Evolutionary conservation across 2,797 vertebrate species (phyloP).

Genomic region (Danio albolineatus): DNA sequence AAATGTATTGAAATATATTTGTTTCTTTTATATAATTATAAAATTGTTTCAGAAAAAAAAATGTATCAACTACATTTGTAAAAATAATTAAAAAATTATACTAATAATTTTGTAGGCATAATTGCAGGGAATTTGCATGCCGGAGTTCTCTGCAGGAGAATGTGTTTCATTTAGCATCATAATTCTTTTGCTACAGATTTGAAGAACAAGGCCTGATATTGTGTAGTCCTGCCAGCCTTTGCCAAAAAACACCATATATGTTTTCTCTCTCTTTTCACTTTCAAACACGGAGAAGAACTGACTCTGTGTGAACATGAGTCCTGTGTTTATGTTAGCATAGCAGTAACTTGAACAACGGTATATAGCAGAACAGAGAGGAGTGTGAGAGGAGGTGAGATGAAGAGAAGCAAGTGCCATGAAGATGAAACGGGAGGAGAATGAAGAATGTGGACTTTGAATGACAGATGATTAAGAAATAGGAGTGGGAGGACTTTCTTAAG

Average conservation of each 20-base stretch:
- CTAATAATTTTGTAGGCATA: neutral
- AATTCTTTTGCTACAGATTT: constrained; percentile 52
- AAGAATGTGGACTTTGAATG: constrained; percentile 53
- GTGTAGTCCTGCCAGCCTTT: constrained; percentile 35
- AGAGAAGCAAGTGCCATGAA: constrained; percentile 2
- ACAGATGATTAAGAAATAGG: constrained; percentile 50
- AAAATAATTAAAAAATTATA: too few relatives aligned
- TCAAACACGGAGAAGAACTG: constrained; percentile 55
- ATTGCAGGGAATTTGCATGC: neutral
- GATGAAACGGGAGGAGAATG: constrained; percentile 15
- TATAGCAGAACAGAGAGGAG: constrained; percentile 20
- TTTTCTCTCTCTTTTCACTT: constrained; percentile 48
- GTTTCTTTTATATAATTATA: too few relatives aligned
- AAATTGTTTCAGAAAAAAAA: too few relatives aligned
- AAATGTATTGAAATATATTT: too few relatives aligned
- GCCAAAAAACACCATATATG: constrained; percentile 60
- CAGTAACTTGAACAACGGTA: constrained; percentile 21
- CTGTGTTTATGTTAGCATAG: constrained; percentile 60
- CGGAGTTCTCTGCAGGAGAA: neutral
- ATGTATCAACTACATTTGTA: too few relatives aligned
- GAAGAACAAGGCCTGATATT: constrained; percentile 61
- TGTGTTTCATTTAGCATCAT: constrained; percentile 52
- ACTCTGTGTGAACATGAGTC: constrained; percentile 17
- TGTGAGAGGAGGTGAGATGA: constrained; percentile 2
- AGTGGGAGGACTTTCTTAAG: constrained; percentile 45